phyloP scores from a whole-genome alignment of 2,113 vertebrate genomes.

The Carassius carassius region DNA sequence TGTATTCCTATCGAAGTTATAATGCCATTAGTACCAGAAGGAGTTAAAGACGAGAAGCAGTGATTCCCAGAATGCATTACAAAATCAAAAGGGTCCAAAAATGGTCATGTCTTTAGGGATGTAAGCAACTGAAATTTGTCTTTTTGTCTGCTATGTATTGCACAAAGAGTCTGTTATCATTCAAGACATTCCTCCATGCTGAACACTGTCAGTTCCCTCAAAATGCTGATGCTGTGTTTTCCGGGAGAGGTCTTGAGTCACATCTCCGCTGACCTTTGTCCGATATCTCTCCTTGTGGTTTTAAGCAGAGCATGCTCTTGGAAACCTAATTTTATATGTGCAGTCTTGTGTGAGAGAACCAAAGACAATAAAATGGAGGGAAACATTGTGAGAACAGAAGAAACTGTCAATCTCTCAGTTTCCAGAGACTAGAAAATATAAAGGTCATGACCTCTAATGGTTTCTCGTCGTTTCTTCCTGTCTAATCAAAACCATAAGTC shows the following conservation, averaged over 20 bases:
- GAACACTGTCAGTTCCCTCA: conserved; percentile 18
- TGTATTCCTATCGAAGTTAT: background rate
- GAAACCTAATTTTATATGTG: conserved; percentile 32
- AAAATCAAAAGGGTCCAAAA: conserved; percentile 2
- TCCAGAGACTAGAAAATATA: conserved; percentile 28
- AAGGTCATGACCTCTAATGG: conserved; percentile 20
- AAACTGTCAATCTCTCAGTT: conserved; percentile 17
- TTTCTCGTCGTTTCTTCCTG: conserved; percentile 16
- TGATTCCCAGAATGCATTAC: conserved; percentile 4
- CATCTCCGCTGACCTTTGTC: conserved; percentile 40
- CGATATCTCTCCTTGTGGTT: conserved; percentile 29
- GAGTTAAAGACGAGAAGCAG: background rate
- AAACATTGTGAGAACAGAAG: background rate
- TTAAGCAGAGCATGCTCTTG: background rate
- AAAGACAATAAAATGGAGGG: background rate
- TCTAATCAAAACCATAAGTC: conserved; percentile 9
- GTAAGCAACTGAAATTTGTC: conserved; percentile 24
- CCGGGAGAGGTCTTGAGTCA: conserved; percentile 45
- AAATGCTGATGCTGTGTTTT: conserved; percentile 37
- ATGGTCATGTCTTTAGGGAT: conserved; percentile 22
- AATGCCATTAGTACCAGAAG: background rate
- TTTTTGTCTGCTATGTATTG: background rate
- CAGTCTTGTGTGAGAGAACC: conserved; percentile 22
- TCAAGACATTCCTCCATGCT: conserved; percentile 35
- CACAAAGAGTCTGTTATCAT: conserved; percentile 27